Conservation (phyloP, 2,797 vertebrate genomes). For the Lutra lutra region DNA sequence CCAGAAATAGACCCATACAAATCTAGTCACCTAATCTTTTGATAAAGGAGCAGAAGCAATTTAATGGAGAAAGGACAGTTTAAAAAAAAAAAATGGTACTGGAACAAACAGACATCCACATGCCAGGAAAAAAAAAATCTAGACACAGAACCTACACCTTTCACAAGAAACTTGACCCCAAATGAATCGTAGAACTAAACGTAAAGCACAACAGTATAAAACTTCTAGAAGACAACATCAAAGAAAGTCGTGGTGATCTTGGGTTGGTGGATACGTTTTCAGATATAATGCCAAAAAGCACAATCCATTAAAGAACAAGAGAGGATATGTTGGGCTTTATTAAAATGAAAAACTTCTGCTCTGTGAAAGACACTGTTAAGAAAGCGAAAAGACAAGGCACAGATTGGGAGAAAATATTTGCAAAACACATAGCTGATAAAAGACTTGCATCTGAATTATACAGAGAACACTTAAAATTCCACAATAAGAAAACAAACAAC, state of each 20-base stretch:
- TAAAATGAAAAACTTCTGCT: slow-evolving; percentile 15
- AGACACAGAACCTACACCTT: neutral
- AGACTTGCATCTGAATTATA: neutral
- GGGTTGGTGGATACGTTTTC: neutral
- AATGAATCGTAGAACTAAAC: neutral
- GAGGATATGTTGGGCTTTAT: neutral
- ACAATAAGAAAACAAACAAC: slow-evolving; percentile 7
- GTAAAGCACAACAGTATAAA: neutral
- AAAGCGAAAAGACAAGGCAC: neutral
- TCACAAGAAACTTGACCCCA: neutral
- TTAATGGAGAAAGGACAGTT: neutral
- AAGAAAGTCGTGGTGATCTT: neutral
- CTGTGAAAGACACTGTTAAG: neutral
- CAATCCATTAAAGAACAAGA: neutral
- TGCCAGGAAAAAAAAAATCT: neutral
- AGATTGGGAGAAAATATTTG: neutral
- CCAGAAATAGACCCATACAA: neutral
- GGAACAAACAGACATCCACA: neutral
- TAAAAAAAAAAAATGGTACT: neutral
- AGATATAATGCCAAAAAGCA: neutral
- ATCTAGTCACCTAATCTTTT: neutral
- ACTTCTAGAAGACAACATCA: neutral
- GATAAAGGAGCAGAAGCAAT: slow-evolving; percentile 14
- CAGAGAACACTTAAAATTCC: slow-evolving; percentile 31
- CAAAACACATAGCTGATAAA: slow-evolving; percentile 39